These are phyloP conservation scores for Pomatostomus ruficeps DNA, from an alignment of 2,113 vertebrate species.

Conservation along the genomic window DNA sequence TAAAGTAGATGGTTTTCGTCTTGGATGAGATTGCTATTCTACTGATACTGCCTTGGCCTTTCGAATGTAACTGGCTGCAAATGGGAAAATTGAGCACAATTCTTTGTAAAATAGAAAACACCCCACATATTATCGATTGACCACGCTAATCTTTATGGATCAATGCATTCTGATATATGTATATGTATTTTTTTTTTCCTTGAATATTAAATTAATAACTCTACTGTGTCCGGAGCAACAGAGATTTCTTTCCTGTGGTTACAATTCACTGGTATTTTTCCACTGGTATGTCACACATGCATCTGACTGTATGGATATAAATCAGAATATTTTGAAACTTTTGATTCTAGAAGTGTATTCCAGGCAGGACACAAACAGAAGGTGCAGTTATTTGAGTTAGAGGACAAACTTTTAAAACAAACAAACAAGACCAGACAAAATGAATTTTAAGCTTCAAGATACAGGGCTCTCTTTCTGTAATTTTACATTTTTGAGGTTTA, in stretches of 20 bases:
- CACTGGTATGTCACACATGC: background rate
- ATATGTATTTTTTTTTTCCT: background rate
- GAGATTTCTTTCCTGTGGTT: background rate
- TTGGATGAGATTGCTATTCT: background rate
- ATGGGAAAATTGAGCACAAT: background rate
- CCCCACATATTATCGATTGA: background rate
- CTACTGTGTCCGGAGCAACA: background rate
- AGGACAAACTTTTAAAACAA: background rate
- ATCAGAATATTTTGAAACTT: background rate
- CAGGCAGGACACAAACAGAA: background rate
- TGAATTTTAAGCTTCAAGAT: background rate
- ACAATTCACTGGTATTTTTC: background rate
- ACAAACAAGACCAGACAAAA: background rate
- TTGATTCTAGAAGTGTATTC: background rate
- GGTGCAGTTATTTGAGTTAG: background rate
- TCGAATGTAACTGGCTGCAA: constrained; percentile 34
- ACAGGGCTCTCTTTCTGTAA: background rate
- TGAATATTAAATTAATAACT: background rate
- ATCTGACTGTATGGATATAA: background rate
- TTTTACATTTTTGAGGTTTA: background rate
- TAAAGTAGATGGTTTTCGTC: background rate
- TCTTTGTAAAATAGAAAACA: constrained; percentile 1
- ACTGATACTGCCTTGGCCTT: background rate
- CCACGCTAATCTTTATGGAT: background rate
- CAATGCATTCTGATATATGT: background rate